Base-by-base conservation (phyloP, 2,888 invertebrate genomes). In the Lasioglossum lativentre region DNA sequence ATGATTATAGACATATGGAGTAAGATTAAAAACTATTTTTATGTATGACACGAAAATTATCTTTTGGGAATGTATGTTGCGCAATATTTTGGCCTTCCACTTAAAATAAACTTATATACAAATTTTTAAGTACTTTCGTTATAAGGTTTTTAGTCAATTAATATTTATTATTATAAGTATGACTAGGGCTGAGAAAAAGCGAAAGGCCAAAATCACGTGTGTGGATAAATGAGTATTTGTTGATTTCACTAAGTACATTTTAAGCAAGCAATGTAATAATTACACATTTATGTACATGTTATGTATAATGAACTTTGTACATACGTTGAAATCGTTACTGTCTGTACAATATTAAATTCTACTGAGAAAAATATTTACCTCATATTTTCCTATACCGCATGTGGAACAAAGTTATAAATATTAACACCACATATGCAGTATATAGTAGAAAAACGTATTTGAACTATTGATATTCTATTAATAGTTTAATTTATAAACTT, bases 221-320 rank as follows among this genome's bases (percentile, higher is more conserved):
- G 77, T 82, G 91, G 88, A 89, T 89, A 90, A 83, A 87, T 87
- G 86, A 88, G 89, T 88, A 87, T 81, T 89, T 89, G 90, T 90
- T 91, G 88, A 92, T 88, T 85, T 89, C 86, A 88, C 81, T 82
- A 85, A 80, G 83, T 88, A 86, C 86, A 83, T 89, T 86, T 80
- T 88, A 90, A 91, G 88, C 85, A 91, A 90, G 70, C 89, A 91
- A 90, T 90, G 90, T 92, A 93, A 90, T 90, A 84, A 89, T 90
- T 90, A 92, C 80, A 87, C 87, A 91, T 88, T 92, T 59, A 92
- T 92, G 92, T 91, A 93, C 91, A 92, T 92, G 91, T 92, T 94
- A 93, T 91, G 92, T 92, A 93, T 93, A 91, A 92, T 92, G 92
- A 92, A 90, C 93, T 94, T 93, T 94, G 94, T 94, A 94, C 92